phyloP scores from a whole-genome alignment of 2,797 vertebrate genomes.

The Mus spretus region DNA sequence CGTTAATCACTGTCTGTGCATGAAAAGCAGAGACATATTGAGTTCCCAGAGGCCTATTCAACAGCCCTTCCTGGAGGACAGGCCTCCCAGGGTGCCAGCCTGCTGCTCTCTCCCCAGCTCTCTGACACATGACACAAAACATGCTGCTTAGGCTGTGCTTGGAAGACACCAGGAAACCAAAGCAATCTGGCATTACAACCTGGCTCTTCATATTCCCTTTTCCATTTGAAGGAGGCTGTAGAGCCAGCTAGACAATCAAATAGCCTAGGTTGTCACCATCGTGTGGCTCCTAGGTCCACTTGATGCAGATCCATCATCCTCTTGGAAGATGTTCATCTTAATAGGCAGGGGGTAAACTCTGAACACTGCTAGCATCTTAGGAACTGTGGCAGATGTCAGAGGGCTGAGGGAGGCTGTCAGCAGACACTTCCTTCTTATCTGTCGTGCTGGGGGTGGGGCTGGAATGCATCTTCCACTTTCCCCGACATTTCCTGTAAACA shows the following conservation, averaged over 20 bases:
- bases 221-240: not conserved
- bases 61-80: constrained; percentile 3
- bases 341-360: not conserved
- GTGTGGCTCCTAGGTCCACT: not conserved
- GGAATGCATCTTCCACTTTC: not conserved
- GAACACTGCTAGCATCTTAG: not conserved
- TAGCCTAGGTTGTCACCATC: not conserved
- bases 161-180: not conserved
- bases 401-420: not conserved
- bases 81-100: not conserved
- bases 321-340: not conserved
- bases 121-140: not conserved
- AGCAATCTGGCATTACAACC: not conserved
- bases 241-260: not conserved
- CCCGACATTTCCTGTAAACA: not conserved
- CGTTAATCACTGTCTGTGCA: not conserved
- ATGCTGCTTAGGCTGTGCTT: not conserved
- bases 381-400: not conserved
- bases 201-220: constrained; percentile 25
- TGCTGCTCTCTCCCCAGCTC: not conserved
- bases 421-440: constrained; percentile 31
- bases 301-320: not conserved
- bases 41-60: not conserved
- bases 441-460: not conserved
- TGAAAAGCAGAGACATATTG: constrained; percentile 37